These are phyloP conservation scores for Catocala fraxini DNA, from an alignment of 2,888 invertebrate species.

Conservation along the genomic window DNA sequence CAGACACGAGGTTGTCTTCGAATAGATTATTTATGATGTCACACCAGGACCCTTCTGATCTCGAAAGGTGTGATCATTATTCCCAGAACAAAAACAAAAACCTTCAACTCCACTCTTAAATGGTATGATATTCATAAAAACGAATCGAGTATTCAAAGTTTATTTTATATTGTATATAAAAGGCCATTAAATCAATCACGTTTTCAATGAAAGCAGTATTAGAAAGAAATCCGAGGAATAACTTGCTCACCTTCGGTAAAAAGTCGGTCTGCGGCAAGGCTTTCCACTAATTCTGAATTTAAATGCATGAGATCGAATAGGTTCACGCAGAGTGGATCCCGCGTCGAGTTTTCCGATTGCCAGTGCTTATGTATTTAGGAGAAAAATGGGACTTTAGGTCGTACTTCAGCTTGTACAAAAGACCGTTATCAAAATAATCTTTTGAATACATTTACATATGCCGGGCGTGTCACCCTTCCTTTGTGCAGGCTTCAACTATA, in stretches of 20 bases:
- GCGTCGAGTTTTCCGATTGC: conserved; percentile 76
- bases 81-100: conserved; percentile 16
- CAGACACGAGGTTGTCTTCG: conserved; percentile 71
- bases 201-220: conserved; percentile 77
- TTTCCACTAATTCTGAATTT: conserved; percentile 86
- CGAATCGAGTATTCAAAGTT: conserved; percentile 50
- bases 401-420: conserved; percentile 70
- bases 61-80: conserved; percentile 22
- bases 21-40: conserved; percentile 82
- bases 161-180: conserved; percentile 55
- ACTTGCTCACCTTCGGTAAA: conserved; percentile 77
- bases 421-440: conserved; percentile 70
- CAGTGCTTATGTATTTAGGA: conserved; percentile 81
- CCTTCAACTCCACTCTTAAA: conserved; percentile 22
- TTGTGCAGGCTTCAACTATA: conserved; percentile 52
- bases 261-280: conserved; percentile 76
- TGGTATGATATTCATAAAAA: conserved; percentile 29
- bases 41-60: conserved; percentile 35
- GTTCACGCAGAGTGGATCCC: conserved; percentile 78
- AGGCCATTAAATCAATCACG: conserved; percentile 80
- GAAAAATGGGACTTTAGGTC: conserved; percentile 72
- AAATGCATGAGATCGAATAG: conserved; percentile 87
- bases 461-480: conserved; percentile 50
- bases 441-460: conserved; percentile 64
- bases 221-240: conserved; percentile 68